These are phyloP conservation scores for Columba janthina DNA, from an alignment of 2,113 vertebrate species.

Conservation along the genomic window DNA sequence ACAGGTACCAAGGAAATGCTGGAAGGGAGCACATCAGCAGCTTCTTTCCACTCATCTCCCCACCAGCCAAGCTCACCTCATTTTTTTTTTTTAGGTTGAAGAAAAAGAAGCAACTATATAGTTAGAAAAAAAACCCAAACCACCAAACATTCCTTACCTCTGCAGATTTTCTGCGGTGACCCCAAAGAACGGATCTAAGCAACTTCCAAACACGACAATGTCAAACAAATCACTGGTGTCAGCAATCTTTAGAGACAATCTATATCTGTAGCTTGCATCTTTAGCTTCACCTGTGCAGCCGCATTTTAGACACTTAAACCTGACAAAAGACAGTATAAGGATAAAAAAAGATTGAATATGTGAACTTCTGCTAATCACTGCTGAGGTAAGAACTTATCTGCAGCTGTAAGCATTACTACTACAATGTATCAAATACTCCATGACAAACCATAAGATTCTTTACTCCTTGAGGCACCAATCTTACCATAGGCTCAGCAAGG, in stretches of 20 bases:
- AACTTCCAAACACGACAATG: slow-evolving; percentile 81
- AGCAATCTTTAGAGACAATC: slow-evolving; percentile 75
- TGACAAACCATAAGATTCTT: not conserved
- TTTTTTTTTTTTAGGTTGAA: not conserved
- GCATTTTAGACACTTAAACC: slow-evolving; percentile 77
- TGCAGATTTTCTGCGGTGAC: slow-evolving; percentile 73
- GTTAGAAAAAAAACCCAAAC: not conserved
- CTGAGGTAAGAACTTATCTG: not conserved
- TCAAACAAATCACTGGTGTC: slow-evolving; percentile 68
- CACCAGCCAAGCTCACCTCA: not conserved
- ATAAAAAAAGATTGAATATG: not conserved
- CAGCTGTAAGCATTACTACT: not conserved
- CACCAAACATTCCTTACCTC: slow-evolving; percentile 64
- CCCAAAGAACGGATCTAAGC: slow-evolving; percentile 82
- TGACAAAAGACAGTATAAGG: slow-evolving; percentile 42
- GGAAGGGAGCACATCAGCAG: not conserved
- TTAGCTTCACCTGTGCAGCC: slow-evolving; percentile 63
- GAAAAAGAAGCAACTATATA: not conserved
- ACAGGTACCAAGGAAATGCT: not conserved
- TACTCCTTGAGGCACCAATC: not conserved
- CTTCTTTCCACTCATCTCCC: not conserved
- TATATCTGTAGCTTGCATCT: slow-evolving; percentile 76
- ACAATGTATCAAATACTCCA: not conserved
- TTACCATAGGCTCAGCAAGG: not conserved
- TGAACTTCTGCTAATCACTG: not conserved